Conservation (phyloP, 1,140 invertebrate species). For the Ladona fulva region DNA sequence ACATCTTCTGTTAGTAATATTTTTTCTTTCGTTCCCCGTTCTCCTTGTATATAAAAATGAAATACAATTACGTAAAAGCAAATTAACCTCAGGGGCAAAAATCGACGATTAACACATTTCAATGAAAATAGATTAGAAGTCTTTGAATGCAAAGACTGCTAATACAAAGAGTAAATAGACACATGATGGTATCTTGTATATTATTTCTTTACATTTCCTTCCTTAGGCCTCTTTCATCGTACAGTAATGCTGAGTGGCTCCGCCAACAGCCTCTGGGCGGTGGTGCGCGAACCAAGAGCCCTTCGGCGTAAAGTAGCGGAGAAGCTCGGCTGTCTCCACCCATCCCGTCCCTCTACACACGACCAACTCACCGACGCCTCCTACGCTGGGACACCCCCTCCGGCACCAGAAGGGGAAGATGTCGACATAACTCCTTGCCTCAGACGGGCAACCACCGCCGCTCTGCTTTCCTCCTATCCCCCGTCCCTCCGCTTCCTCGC, state of each 20-base stretch:
- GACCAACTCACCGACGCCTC: not conserved
- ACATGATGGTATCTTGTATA: too few relatives aligned
- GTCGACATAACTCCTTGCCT: conserved; percentile 43
- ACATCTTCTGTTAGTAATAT: too few relatives aligned
- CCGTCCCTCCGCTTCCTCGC: conserved; percentile 44
- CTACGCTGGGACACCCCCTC: not conserved
- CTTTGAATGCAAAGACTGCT: too few relatives aligned
- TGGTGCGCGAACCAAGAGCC: conserved; percentile 62
- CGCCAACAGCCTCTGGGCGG: conserved; percentile 72
- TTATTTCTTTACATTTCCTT: too few relatives aligned
- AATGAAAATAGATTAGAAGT: too few relatives aligned
- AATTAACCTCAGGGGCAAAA: too few relatives aligned
- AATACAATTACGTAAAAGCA: too few relatives aligned
- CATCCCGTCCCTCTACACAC: conserved; percentile 17
- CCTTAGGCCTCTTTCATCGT: conserved; percentile 68
- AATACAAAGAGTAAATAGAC: too few relatives aligned
- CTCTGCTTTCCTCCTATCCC: conserved; percentile 50
- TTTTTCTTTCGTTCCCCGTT: too few relatives aligned
- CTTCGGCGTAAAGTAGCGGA: conserved; percentile 61
- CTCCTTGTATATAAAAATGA: too few relatives aligned
- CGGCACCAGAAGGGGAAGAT: conserved; percentile 23
- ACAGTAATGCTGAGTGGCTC: conserved; percentile 80
- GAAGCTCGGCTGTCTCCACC: conserved; percentile 49
- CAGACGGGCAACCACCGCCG: conserved; percentile 44
- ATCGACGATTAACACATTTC: too few relatives aligned